Evolutionary conservation across 2,888 invertebrate species (phyloP).

Genomic region (Epistrophella euchroma): DNA sequence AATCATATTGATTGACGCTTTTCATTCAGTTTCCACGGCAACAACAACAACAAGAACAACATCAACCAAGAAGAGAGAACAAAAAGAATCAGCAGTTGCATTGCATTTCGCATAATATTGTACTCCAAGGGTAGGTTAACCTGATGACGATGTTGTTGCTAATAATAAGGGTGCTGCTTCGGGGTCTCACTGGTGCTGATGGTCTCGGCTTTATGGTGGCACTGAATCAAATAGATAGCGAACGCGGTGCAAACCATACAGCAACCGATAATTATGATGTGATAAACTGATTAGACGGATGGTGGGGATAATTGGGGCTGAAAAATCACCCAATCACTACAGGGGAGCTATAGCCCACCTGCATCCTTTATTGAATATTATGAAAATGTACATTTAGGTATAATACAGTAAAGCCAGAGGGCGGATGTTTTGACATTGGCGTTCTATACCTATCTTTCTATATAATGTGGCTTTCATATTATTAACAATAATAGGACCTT

Average conservation of each 20-base stretch:
- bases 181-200: neutral
- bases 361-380: slow-evolving; percentile 35
- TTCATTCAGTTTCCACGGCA: slow-evolving; percentile 62
- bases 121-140: slow-evolving; percentile 23
- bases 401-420: neutral
- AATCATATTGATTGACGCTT: slow-evolving; percentile 75
- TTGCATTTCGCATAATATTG: slow-evolving; percentile 28
- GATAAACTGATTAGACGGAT: slow-evolving; percentile 69
- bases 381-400: slow-evolving; percentile 46
- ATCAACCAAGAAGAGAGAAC: neutral
- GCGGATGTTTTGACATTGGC: slow-evolving; percentile 30
- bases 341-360: neutral
- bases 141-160: slow-evolving; percentile 10
- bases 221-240: slow-evolving; percentile 63
- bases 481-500: slow-evolving; percentile 57
- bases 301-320: slow-evolving; percentile 43
- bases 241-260: slow-evolving; percentile 45
- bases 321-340: neutral
- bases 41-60: neutral
- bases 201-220: slow-evolving; percentile 21
- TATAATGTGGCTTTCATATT: slow-evolving; percentile 46
- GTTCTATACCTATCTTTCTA: slow-evolving; percentile 12
- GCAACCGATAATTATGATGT: slow-evolving; percentile 72
- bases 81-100: slow-evolving; percentile 26
- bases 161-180: slow-evolving; percentile 5